These are phyloP conservation scores for Ceriagrion tenellum DNA, from an alignment of 2,888 invertebrate genomes.

Conservation along the genomic window DNA sequence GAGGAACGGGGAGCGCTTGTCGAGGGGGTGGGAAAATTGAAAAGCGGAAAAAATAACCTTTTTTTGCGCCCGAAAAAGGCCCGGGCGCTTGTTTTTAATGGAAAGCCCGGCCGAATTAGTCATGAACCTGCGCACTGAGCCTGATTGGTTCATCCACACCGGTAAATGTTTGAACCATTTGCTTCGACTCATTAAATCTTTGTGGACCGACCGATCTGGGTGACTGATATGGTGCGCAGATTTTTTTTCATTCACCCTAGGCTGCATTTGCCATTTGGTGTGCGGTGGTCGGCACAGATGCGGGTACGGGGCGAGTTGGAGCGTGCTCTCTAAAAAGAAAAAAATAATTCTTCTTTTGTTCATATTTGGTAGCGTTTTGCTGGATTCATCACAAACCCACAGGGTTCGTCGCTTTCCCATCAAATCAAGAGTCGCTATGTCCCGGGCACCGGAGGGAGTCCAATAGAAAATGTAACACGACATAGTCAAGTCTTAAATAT, in stretches of 20 bases:
- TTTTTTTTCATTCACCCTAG: neutral
- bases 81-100: conserved; percentile 10
- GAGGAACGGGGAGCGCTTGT: neutral
- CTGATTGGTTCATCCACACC: conserved; percentile 32
- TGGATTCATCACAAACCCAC: neutral
- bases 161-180: conserved; percentile 35
- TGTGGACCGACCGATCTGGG: conserved; percentile 22
- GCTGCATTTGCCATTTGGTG: conserved; percentile 14
- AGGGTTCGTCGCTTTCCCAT: neutral
- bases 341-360: neutral
- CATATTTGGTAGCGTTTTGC: neutral
- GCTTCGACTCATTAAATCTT: conserved; percentile 32
- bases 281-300: conserved; percentile 9
- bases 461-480: neutral
- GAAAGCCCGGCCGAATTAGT: conserved; percentile 10
- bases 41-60: neutral
- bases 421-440: neutral
- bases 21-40: neutral
- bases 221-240: conserved; percentile 12
- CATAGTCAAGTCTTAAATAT: neutral
- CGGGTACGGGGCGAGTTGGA: neutral
- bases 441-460: neutral
- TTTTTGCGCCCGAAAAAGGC: neutral
- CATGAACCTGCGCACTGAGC: conserved; percentile 16
- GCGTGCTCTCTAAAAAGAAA: conserved; percentile 13